A percentile compares a stretch with the other conserved stretches of the same genome.
phyloP scores from a whole-genome alignment of 2,113 vertebrate species.

The Aepyceros melampus region DNA sequence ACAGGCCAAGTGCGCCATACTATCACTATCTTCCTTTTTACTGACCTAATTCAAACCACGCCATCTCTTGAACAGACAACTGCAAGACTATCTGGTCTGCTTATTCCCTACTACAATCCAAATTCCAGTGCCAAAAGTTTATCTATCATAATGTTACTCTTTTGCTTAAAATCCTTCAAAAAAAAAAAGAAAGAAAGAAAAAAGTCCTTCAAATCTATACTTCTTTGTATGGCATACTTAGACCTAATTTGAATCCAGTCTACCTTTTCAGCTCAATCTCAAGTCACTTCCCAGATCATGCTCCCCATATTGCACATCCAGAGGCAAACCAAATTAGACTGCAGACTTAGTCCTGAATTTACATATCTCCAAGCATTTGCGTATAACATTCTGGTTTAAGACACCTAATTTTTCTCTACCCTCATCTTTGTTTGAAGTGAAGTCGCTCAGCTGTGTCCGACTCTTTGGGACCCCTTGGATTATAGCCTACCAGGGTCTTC shows the following conservation, averaged over 20 bases:
- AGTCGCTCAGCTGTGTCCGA: too few relatives aligned
- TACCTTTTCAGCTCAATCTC: not conserved
- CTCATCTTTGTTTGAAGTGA: not conserved
- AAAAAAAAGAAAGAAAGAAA: not conserved
- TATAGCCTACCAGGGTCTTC: too few relatives aligned
- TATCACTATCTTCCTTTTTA: not conserved
- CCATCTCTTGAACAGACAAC: not conserved
- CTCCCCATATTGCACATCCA: not conserved
- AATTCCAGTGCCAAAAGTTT: not conserved
- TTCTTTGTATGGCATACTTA: not conserved
- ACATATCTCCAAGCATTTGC: not conserved
- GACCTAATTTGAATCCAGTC: not conserved
- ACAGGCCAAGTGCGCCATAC: not conserved
- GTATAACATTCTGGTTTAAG: not conserved
- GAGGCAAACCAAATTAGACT: not conserved
- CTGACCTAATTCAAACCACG: not conserved
- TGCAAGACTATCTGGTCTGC: not conserved
- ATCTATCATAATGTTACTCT: not conserved
- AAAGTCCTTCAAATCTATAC: not conserved
- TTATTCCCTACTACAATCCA: not conserved
- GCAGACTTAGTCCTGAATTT: not conserved
- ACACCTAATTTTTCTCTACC: not conserved
- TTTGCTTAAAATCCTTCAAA: conserved; percentile 29
- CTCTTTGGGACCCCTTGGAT: too few relatives aligned
- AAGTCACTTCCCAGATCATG: not conserved